Base-by-base conservation (phyloP, 2,888 invertebrate genomes). In the Morpho achilles region DNA sequence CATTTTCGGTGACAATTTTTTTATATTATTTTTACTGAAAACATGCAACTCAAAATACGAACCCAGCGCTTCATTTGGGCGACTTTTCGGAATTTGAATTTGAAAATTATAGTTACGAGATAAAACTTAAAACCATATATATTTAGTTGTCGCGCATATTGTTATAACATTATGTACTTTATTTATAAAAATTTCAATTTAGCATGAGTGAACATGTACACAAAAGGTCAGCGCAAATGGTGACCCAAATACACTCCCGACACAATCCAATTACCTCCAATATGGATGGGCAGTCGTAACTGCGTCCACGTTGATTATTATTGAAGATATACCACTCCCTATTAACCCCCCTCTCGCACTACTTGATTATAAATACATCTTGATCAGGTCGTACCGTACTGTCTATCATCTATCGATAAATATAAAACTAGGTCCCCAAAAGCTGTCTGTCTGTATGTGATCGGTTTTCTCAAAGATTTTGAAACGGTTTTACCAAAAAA, bases 221-320 rank as follows among this genome's bases (percentile, higher is more conserved):
- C 74, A 69, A 75, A 77, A 80, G 82, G 80, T 80, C 81, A 76
- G 71, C 71, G 59, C 67, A 74, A 72, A 75, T 77, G 75, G 68
- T 74, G 82, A 82, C 82, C 84, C 76, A 82, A 77, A 84, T 84
- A 81, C 77, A 74, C 70, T 69, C 71, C 67, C 69, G 71, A 71
- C 78, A 66, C 63, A 79, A 84, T 82, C 79, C 80, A 80, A 81
- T 82, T 84, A 82, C 76, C 71, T 72, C 74, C 70, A 73, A 74
- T 76, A 74, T 71, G 69, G 69, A 68, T 65, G 65, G 61, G 64
- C 69, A 69, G 69, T 63, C 67, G 69, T 72, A 68, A 66, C 71
- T 66, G 62, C 69, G 65, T 65, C 66, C 59, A 67, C 63, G 67
- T 65, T 63, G 62, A 65, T 67, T 67, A 63, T 67, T 65, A 65